Percentiles rank a stretch among this genome's conserved stretches.
These are phyloP conservation scores for Onychostruthus taczanowskii DNA, from an alignment of 2,113 vertebrate species.

Conservation along the genomic window DNA sequence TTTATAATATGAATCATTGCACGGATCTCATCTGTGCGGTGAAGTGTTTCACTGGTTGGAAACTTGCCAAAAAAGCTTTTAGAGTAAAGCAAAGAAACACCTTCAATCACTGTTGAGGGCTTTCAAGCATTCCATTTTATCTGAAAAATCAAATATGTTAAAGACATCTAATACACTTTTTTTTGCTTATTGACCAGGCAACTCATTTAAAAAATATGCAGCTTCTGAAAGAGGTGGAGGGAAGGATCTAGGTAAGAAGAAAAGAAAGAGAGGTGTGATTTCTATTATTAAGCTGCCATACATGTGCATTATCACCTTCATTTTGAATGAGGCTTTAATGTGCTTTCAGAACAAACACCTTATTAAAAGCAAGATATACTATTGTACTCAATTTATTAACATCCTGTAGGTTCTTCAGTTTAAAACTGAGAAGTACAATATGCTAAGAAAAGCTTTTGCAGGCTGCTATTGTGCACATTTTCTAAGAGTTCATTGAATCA, in stretches of 20 bases:
- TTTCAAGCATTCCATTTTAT: conserved; percentile 26
- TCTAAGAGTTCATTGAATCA: background rate
- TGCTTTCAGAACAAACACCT: conserved; percentile 31
- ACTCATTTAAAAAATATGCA: conserved; percentile 2
- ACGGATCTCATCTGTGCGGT: background rate
- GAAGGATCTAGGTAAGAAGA: background rate
- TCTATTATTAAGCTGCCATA: background rate
- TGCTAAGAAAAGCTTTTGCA: background rate
- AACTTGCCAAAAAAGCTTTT: conserved; percentile 10
- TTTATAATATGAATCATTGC: background rate
- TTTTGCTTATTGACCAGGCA: conserved; percentile 31
- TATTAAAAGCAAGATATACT: conserved; percentile 39
- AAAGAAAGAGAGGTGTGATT: conserved; percentile 12
- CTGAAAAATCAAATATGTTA: conserved; percentile 20
- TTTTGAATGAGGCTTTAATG: conserved; percentile 40
- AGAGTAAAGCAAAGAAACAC: background rate
- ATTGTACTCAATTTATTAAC: conserved; percentile 48
- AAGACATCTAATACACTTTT: background rate
- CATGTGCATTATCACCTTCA: background rate
- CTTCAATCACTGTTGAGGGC: background rate
- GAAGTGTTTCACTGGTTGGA: background rate
- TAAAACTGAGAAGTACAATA: background rate
- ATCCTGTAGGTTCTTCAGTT: background rate
- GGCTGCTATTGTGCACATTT: background rate
- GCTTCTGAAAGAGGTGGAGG: background rate